Base-by-base conservation (phyloP, 2,797 vertebrate species). In the Chrosomus eos region DNA sequence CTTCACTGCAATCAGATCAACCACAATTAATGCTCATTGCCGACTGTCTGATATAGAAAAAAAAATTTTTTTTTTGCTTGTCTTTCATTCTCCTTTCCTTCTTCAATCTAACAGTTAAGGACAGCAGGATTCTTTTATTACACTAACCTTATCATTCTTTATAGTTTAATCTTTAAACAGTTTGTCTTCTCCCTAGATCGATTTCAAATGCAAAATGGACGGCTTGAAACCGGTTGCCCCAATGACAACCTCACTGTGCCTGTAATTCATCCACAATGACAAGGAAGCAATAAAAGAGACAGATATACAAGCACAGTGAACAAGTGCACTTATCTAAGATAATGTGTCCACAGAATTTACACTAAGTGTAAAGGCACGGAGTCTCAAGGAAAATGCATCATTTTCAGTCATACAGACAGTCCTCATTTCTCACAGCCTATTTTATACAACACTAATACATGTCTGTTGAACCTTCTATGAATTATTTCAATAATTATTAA, bases 1-100 rank as follows among this genome's bases (percentile, higher is more conserved):
- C 85, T 88, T 86, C 55, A 71, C 73, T 82, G 82, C 81, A 85
- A 86, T 87, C 88, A 85, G 76, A 80, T 86, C 80, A 79, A 86
- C 80, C 23, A 77, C 40, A 67, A 58, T 87, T 84, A 87, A 76
- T 81, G 85, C 85, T 89, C 85, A 79, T 87, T 45, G 23, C 28
- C 21, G 5, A 55, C 83, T 55, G 36, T 73, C 67, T 87, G 81
- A 81, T 77, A 53, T n/a, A n/a, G n/a, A n/a, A n/a, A 68, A 85
- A 83, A 60, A 55, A 33, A 1, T 31, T 31, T 66, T 66, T 74
- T 51, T 68, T 84, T 40, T 19, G 10, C 51, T 43, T 23, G 53
- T 67, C 70, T 83, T 81, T 80, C 60, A 74, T 75, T 87, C 26
- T 72, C 70, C 43, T n/a, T 55, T 5, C 1, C n/a, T 43, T 31